These are phyloP conservation scores for Pentalonia nigronervosa DNA, from an alignment of 1,140 invertebrate species.

Conservation along the genomic window DNA sequence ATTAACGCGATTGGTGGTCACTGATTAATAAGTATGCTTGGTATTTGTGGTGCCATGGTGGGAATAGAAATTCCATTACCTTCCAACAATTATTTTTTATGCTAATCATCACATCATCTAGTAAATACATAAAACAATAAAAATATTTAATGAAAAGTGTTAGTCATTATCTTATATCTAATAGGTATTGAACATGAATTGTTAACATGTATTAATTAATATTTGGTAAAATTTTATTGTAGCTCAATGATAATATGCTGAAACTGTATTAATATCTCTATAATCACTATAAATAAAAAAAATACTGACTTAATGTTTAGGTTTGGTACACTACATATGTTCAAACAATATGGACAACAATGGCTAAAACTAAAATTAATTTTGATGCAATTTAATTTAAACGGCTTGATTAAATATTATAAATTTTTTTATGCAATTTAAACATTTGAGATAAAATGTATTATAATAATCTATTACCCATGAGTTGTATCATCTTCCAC, in stretches of 20 bases:
- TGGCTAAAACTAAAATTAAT: not conserved
- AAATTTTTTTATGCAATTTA: not conserved
- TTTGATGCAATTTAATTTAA: not conserved
- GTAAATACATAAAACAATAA: not conserved
- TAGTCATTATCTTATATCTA: slow-evolving; percentile 2
- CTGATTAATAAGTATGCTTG: not conserved
- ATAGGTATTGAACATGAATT: slow-evolving; percentile 6
- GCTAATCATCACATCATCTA: not conserved
- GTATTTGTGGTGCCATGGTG: not conserved
- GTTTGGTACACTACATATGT: not conserved
- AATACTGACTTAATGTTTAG: not conserved
- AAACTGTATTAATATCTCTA: not conserved
- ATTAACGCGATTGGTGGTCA: not conserved
- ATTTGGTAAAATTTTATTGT: not conserved
- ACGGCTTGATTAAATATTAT: not conserved
- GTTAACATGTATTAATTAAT: not conserved
- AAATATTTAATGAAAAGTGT: not conserved
- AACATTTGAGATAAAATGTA: not conserved
- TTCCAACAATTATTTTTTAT: not conserved
- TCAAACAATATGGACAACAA: not conserved
- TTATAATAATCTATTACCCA: slow-evolving; percentile 68
- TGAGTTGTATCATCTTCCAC: slow-evolving; percentile 97
- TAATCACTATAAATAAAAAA: not conserved
- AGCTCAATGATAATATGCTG: not conserved
- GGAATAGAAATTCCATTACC: not conserved